phyloP scores from a whole-genome alignment of 2,797 vertebrate species.

The Simalia tracyae region DNA sequence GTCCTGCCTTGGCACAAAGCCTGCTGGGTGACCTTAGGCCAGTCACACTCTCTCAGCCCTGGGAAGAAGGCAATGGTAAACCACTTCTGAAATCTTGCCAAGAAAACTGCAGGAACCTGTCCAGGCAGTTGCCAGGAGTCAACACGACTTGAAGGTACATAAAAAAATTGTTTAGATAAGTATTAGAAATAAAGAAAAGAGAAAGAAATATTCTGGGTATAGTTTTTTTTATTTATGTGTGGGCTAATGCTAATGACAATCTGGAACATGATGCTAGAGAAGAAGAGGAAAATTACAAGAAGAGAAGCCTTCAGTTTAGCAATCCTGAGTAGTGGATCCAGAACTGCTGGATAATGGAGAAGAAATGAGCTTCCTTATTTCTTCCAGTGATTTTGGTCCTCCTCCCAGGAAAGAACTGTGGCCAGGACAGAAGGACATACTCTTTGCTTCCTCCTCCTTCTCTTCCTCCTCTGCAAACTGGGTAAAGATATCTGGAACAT shows the following conservation, averaged over 20 bases:
- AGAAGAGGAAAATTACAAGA: background rate
- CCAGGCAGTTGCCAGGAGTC: no score
- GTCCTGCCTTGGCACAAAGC: no score
- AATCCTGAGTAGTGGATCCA: background rate
- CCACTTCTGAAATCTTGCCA: no score
- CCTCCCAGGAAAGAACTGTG: background rate
- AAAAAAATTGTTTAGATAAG: no score
- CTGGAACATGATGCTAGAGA: background rate
- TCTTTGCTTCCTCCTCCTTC: background rate
- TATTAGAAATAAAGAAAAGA: background rate
- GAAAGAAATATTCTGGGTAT: background rate
- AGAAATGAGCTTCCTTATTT: background rate
- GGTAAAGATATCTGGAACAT: background rate
- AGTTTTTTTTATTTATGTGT: background rate
- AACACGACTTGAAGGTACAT: no score
- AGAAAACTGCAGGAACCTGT: no score
- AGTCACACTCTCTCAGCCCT: no score
- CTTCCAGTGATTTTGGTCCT: background rate
- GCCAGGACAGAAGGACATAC: background rate
- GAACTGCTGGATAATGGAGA: background rate
- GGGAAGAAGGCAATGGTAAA: no score
- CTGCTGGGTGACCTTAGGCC: no score
- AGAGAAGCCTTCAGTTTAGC: background rate
- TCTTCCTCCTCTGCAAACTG: background rate
- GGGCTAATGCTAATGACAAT: background rate